A percentile compares a stretch with the other conserved stretches of the same genome.
These are phyloP conservation scores for Python bivittatus DNA, from an alignment of 2,113 vertebrate genomes.

Conservation along the genomic window DNA sequence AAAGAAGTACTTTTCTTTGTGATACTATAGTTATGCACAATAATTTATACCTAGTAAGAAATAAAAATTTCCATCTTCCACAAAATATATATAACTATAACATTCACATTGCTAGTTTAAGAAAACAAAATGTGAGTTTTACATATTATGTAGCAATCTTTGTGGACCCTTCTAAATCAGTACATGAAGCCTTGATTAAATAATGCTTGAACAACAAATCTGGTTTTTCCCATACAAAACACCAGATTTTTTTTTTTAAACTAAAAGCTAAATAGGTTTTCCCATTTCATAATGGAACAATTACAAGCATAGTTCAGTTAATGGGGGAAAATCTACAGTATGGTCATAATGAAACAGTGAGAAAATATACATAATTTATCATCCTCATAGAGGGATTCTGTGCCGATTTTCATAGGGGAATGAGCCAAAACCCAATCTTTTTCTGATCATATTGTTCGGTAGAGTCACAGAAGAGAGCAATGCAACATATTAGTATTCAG, in stretches of 20 bases:
- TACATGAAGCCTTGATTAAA: slow-evolving; percentile 62
- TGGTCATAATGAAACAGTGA: slow-evolving; percentile 56
- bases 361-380: slow-evolving; percentile 52
- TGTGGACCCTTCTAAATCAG: slow-evolving; percentile 66
- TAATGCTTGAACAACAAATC: slow-evolving; percentile 59
- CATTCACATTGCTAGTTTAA: slow-evolving; percentile 82
- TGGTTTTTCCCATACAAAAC: slow-evolving; percentile 57
- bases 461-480: slow-evolving; percentile 41
- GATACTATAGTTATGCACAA: slow-evolving; percentile 80
- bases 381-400: slow-evolving; percentile 21
- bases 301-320: slow-evolving; percentile 57
- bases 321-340: slow-evolving; percentile 52
- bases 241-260: slow-evolving; percentile 52
- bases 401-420: slow-evolving; percentile 45
- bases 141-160: slow-evolving; percentile 62
- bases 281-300: slow-evolving; percentile 59
- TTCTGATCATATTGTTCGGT: slow-evolving; percentile 36
- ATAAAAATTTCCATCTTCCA: slow-evolving; percentile 72
- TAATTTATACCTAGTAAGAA: slow-evolving; percentile 82
- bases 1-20: slow-evolving; percentile 73
- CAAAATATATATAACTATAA: slow-evolving; percentile 83
- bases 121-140: slow-evolving; percentile 75
- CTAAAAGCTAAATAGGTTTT: slow-evolving; percentile 66
- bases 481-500: not conserved
- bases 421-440: slow-evolving; percentile 59